phyloP scores from a whole-genome alignment of 1,140 invertebrate genomes.

The Pissodes strobi region DNA sequence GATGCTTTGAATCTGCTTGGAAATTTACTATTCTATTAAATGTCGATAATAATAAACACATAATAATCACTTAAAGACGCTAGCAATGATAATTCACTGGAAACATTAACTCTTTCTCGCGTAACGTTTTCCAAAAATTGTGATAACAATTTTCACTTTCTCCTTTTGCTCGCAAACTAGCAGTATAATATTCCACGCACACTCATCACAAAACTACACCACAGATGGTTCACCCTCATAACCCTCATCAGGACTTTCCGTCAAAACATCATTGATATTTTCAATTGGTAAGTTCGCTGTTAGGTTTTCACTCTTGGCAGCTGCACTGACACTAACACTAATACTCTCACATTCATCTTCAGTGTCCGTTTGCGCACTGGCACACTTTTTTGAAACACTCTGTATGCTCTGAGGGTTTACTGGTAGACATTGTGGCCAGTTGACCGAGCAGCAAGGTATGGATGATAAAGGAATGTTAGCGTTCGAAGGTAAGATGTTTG shows the following conservation, averaged over 20 bases:
- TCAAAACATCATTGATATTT: slow-evolving; percentile 61
- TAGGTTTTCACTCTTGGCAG: slow-evolving; percentile 16
- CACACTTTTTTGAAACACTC: slow-evolving; percentile 56
- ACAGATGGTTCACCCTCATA: slow-evolving; percentile 74
- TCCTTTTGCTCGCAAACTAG: too few relatives aligned
- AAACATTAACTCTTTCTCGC: too few relatives aligned
- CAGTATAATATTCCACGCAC: too few relatives aligned
- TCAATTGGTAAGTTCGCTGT: slow-evolving; percentile 14
- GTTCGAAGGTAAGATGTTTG: slow-evolving; percentile 12
- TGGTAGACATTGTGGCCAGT: slow-evolving; percentile 59
- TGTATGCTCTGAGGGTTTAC: slow-evolving; percentile 29
- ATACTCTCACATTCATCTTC: slow-evolving; percentile 55
- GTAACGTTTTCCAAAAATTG: too few relatives aligned
- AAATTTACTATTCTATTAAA: too few relatives aligned
- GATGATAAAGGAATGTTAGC: slow-evolving; percentile 9
- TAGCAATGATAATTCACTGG: too few relatives aligned
- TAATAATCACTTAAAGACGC: too few relatives aligned
- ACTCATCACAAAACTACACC: too few relatives aligned
- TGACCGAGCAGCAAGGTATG: slow-evolving; percentile 44
- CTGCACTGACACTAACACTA: slow-evolving; percentile 38
- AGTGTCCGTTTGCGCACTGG: slow-evolving; percentile 63
- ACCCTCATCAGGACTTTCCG: slow-evolving; percentile 85
- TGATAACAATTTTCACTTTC: too few relatives aligned
- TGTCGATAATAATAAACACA: too few relatives aligned
- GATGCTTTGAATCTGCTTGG: too few relatives aligned